Base-by-base conservation (phyloP, 23 tunicate species). In the Styela clava region DNA sequence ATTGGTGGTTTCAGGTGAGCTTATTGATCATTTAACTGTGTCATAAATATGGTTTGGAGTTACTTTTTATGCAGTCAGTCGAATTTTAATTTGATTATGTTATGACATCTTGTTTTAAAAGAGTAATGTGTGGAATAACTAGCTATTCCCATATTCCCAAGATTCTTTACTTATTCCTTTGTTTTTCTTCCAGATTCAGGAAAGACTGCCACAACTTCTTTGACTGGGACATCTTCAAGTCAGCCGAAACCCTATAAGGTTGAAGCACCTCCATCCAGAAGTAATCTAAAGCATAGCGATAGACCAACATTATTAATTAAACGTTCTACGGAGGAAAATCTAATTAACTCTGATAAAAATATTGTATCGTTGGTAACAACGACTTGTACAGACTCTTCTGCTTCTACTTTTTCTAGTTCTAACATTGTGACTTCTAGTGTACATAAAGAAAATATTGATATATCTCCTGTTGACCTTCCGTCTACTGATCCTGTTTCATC, bases 221-320 rank as follows among this genome's bases (percentile, higher is more conserved):
- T n/a, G n/a, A n/a, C n/a, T n/a, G n/a, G n/a, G n/a, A n/a, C n/a
- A n/a, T n/a, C n/a, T n/a, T n/a, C n/a, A n/a, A n/a, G n/a, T n/a
- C n/a, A n/a, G n/a, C n/a, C n/a, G n/a, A n/a, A n/a, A 44, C 12
- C 56, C 12, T 44, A 7, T 12, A 44, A 44, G 12, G 56, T 44
- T 44, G 56, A 44, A 33, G 5, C 7, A 35, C 77, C 77, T 71
- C 77, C 77, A 71, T 71, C 77, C 77, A 71, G 77, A 71, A 71
- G 77, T 71, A 34, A 71, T 71, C 29, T 35, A 29, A 71, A 30
- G 77, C 35, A 26, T 3, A 71, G 35, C 77, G 77, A 16, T 35
- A 71, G 34, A 30, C 77, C 16, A 28, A 18, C 77, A 19, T 44
- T 44, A 44, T 44, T 44, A 44, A 44, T 5, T 44, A 7, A 44